A percentile compares a stretch with the other conserved stretches of the same genome.
Conservation (phyloP, 2,888 invertebrate genomes). For the Yponomeuta evonymella region DNA sequence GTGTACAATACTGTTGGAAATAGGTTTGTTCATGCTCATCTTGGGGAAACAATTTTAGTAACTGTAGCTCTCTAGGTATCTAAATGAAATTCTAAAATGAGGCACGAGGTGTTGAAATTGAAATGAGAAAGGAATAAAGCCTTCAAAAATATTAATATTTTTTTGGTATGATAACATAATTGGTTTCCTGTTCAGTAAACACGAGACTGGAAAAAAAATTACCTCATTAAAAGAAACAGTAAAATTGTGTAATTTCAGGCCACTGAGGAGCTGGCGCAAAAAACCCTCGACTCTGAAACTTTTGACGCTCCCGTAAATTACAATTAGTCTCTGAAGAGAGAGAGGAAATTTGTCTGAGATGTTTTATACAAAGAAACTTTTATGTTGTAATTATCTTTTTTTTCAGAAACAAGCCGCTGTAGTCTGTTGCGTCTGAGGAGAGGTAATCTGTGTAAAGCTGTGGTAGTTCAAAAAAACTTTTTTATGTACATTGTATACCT, state of each 20-base stretch:
- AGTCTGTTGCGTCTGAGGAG: too few species aligned
- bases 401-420: background rate
- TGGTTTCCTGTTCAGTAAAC: background rate
- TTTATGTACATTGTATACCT: too few species aligned
- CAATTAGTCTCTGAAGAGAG: constrained; percentile 22
- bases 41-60: too few species aligned
- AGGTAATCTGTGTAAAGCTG: too few species aligned
- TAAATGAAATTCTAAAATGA: too few species aligned
- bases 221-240: constrained; percentile 11
- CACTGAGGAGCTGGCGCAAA: constrained; percentile 4
- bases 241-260: constrained; percentile 7
- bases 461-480: too few species aligned
- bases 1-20: too few species aligned
- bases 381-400: background rate
- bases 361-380: background rate
- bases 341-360: background rate
- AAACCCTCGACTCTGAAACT: constrained; percentile 15
- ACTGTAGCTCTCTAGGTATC: too few species aligned
- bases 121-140: background rate
- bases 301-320: constrained; percentile 25
- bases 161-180: background rate
- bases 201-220: constrained; percentile 2
- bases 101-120: too few species aligned
- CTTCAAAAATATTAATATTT: background rate
- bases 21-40: too few species aligned